Base-by-base conservation (phyloP, 2,888 invertebrate species). In the Nymphalis polychloros region DNA sequence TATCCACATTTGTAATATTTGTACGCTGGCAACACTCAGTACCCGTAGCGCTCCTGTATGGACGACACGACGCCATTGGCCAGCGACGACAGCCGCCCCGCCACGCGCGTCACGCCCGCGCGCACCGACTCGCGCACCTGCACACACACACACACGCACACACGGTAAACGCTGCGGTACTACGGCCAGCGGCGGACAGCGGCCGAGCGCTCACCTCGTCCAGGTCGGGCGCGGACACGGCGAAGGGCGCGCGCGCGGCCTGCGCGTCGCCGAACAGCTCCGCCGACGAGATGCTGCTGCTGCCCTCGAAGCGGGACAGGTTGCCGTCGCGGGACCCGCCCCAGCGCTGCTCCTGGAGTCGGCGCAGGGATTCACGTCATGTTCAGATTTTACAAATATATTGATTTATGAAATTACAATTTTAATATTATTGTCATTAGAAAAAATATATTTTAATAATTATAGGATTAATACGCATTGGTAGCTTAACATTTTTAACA, bases 111-210 rank as follows among this genome's bases (percentile, higher is more conserved):
- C 67, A 99, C 99, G 70, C 99, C 99, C 83, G 98, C 97, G 79
- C 97, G 96, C 48, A 99, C 98, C 75, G 98, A 98, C 90, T 99
- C 99, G 85, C 97, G 97, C 50, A 99, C 98, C 87, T 99, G 78
- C 41, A 20, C 7, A 17, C n/a, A n/a, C n/a, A n/a, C n/a, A n/a
- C 35, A 16, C 27, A 27, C 27, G 5, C 27, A 6, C 27, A 31
- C 19, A 53, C 19, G 19, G 23, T 8, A 8, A 1, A 23, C 23
- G 7, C 19, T 7, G 6, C 20, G 6, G 13, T 1, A 17, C 41
- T 41, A 10, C 41, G 49, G n/a, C 1, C 31, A 2, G 5, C 2
- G 17, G 41, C 17, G 41, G 96, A 96, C 19, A 5, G 6, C 6
- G 6, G 27, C 6, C 27, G 27, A 6, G 27, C 27, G 27, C 27